Evolutionary conservation across 2,797 vertebrate genomes (phyloP).

Genomic region (Eospalax fontanierii): DNA sequence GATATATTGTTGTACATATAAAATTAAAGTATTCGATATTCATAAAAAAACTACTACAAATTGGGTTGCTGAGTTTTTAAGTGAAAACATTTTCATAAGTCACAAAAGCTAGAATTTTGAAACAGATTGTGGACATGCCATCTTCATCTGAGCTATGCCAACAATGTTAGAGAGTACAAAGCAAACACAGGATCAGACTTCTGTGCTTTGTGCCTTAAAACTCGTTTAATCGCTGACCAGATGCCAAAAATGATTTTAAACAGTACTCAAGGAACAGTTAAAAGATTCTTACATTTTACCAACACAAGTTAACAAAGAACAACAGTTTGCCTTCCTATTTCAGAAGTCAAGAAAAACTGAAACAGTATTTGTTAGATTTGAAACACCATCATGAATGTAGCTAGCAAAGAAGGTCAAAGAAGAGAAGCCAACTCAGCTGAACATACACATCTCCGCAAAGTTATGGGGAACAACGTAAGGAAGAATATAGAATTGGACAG

Average conservation of each 20-base stretch:
- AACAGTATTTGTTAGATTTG: not conserved
- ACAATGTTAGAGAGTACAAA: constrained; percentile 15
- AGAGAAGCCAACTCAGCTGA: not conserved
- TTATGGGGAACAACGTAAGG: not conserved
- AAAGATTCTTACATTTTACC: constrained; percentile 44
- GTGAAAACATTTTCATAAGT: not conserved
- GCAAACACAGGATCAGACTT: constrained; percentile 32
- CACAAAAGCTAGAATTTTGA: not conserved
- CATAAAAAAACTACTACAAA: not conserved
- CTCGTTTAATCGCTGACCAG: constrained; percentile 6
- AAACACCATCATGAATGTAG: not conserved
- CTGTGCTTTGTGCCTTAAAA: not conserved
- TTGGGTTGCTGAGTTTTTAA: not conserved
- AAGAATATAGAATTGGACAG: not conserved
- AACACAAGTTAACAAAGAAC: constrained; percentile 14
- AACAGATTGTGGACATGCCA: constrained; percentile 46
- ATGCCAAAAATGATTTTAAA: constrained; percentile 40
- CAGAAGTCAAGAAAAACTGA: not conserved
- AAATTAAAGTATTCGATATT: not conserved
- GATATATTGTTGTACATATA: not conserved
- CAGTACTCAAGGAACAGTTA: constrained; percentile 4
- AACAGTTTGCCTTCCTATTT: constrained; percentile 5
- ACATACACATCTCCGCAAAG: not conserved
- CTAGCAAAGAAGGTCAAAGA: not conserved
- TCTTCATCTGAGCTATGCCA: constrained; percentile 2